These are phyloP conservation scores for Cyanoliseus patagonus DNA, from an alignment of 2,113 vertebrate genomes.

Conservation along the genomic window DNA sequence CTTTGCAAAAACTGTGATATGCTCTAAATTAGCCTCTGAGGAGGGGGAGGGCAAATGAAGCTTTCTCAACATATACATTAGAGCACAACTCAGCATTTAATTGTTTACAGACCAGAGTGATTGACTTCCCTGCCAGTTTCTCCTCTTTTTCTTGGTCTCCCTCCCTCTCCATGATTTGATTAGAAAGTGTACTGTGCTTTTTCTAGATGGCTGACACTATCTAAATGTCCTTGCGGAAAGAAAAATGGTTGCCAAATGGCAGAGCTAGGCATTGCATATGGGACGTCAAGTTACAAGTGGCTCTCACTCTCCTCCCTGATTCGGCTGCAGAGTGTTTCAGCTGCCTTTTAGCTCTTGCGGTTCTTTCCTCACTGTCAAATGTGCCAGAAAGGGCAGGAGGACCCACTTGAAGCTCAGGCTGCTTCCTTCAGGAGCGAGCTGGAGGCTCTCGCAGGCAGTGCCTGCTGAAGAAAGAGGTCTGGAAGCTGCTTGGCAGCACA, in stretches of 20 bases:
- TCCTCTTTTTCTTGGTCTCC: background rate
- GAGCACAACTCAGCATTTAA: background rate
- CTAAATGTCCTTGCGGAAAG: background rate
- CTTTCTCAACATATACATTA: background rate
- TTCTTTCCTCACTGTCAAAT: background rate
- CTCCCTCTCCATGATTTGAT: background rate
- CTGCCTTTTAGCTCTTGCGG: slow-evolving; percentile 10
- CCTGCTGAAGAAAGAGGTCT: background rate
- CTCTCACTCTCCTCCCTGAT: slow-evolving; percentile 10
- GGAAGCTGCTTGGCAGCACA: background rate
- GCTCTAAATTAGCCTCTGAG: slow-evolving; percentile 58
- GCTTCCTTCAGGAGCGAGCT: slow-evolving; percentile 26
- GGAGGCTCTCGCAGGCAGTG: background rate
- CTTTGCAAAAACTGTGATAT: slow-evolving; percentile 68
- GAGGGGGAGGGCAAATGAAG: background rate
- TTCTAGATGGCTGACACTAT: background rate
- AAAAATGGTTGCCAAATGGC: background rate
- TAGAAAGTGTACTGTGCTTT: background rate
- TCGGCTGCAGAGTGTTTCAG: slow-evolving; percentile 46
- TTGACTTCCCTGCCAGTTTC: background rate
- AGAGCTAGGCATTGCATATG: background rate
- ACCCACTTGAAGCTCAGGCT: background rate
- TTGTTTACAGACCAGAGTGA: slow-evolving; percentile 15
- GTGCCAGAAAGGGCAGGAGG: slow-evolving; percentile 45
- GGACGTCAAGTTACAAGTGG: background rate